Conservation (phyloP, 92 coral and sea anemone genomes). For the Heteractis magnifica region DNA sequence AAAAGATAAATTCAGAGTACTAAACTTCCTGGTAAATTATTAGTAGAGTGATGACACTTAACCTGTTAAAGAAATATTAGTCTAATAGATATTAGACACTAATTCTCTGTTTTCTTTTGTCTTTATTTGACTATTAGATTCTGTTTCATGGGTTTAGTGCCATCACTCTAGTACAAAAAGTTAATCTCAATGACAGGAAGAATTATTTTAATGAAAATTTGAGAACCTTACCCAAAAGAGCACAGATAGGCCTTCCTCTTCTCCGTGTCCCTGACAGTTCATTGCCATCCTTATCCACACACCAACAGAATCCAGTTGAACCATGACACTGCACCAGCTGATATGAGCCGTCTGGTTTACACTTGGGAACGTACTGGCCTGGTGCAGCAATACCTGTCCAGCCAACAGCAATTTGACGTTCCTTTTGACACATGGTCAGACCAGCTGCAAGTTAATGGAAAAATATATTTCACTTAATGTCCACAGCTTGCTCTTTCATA, state of each 20-base stretch:
- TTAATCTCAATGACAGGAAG: background rate
- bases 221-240: slow-evolving; percentile 49
- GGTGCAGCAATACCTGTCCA: slow-evolving; percentile 63
- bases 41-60: too few species aligned
- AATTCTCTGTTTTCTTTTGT: too few species aligned
- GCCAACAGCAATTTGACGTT: slow-evolving; percentile 72
- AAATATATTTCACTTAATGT: background rate
- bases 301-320: slow-evolving; percentile 75
- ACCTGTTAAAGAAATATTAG: too few species aligned
- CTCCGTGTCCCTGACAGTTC: slow-evolving; percentile 70
- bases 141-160: too few species aligned
- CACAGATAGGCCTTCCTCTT: slow-evolving; percentile 73
- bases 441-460: slow-evolving; percentile 42
- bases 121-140: too few species aligned
- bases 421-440: slow-evolving; percentile 67
- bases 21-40: too few species aligned
- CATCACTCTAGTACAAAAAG: background rate
- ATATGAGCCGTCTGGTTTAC: slow-evolving; percentile 74
- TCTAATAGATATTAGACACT: too few species aligned
- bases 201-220: background rate
- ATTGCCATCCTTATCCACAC: slow-evolving; percentile 78
- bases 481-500: too few species aligned
- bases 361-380: slow-evolving; percentile 74
- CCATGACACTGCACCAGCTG: slow-evolving; percentile 66
- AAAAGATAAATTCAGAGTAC: too few species aligned